A percentile compares a stretch with the other conserved stretches of the same genome.
phyloP scores from a whole-genome alignment of 2,113 vertebrate genomes.

The Erythrocebus patas region DNA sequence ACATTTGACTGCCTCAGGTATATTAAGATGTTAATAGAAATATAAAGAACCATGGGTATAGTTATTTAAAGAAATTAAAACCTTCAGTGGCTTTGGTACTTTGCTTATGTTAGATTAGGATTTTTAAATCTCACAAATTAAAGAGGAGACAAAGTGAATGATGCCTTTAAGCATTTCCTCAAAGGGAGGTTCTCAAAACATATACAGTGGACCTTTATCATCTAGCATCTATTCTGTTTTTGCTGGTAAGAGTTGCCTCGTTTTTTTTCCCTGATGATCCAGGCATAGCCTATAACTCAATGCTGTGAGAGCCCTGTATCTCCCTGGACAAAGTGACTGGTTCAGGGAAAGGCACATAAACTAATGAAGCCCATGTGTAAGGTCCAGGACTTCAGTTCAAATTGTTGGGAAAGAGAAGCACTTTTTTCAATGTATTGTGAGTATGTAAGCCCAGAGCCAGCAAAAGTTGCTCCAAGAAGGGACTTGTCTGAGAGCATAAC shows the following conservation, averaged over 20 bases:
- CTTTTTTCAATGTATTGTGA: background rate
- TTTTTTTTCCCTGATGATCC: background rate
- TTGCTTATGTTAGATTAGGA: background rate
- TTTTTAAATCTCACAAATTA: background rate
- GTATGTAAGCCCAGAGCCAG: background rate
- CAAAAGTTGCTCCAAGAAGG: background rate
- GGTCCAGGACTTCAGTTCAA: background rate
- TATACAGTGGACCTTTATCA: background rate
- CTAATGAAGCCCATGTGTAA: background rate
- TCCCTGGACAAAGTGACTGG: background rate
- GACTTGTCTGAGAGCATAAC: background rate
- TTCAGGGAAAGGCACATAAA: background rate
- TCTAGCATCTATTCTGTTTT: background rate
- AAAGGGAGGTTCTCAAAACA: background rate
- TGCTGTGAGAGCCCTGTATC: background rate
- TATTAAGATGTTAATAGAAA: background rate
- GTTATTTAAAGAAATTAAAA: background rate
- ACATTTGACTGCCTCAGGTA: background rate
- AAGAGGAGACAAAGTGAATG: background rate
- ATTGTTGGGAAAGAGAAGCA: background rate
- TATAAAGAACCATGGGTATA: background rate
- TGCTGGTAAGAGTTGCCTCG: background rate
- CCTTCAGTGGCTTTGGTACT: background rate
- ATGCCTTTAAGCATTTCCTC: background rate
- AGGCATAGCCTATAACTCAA: background rate